These are phyloP conservation scores for Thyatira batis DNA, from an alignment of 2,888 invertebrate genomes.

Conservation along the genomic window DNA sequence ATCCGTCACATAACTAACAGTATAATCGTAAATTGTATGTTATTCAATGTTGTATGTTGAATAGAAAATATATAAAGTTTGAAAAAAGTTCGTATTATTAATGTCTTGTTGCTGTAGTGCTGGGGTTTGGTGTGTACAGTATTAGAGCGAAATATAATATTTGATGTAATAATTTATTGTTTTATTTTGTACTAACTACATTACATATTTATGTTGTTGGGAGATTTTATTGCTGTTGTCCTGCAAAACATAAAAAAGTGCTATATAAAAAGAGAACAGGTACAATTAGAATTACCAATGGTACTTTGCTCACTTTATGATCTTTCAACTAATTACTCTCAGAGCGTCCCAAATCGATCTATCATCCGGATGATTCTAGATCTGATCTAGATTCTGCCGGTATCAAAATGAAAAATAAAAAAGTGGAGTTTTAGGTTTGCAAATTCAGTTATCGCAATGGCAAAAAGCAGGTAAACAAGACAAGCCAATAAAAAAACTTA, in stretches of 20 bases:
- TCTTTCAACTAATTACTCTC: too few species aligned
- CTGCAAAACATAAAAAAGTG: conserved; percentile 33
- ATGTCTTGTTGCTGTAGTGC: conserved; percentile 64
- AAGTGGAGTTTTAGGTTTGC: too few species aligned
- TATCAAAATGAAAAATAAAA: too few species aligned
- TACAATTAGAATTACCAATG: neutral
- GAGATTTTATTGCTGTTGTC: conserved; percentile 35
- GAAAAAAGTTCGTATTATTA: conserved; percentile 48
- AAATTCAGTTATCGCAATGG: too few species aligned
- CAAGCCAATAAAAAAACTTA: too few species aligned
- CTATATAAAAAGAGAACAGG: neutral
- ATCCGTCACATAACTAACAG: conserved; percentile 56
- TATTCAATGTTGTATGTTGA: conserved; percentile 76
- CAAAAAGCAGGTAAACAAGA: too few species aligned
- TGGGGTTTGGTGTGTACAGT: conserved; percentile 66
- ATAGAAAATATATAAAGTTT: conserved; percentile 75
- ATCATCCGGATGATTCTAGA: too few species aligned
- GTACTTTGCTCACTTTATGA: too few species aligned
- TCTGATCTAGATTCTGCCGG: too few species aligned
- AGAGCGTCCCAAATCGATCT: too few species aligned
- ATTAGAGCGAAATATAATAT: conserved; percentile 75
- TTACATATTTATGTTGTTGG: conserved; percentile 46
- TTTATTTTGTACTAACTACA: conserved; percentile 41
- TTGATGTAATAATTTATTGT: conserved; percentile 57
- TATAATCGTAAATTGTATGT: conserved; percentile 63